Base-by-base conservation (phyloP, 2,888 invertebrate species). In the Leistus spinibarbis region DNA sequence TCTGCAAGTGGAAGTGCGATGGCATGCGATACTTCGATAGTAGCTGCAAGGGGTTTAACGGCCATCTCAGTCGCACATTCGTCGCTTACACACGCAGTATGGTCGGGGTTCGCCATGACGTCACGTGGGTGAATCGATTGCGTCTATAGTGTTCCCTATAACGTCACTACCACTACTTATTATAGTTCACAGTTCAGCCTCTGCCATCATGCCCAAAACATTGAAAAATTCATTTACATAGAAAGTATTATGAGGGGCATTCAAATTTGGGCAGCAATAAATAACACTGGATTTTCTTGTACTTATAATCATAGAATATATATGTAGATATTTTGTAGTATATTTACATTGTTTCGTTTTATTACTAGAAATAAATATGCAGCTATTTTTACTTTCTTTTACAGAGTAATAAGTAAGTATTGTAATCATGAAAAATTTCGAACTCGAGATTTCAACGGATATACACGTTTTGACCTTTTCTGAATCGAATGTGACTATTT, bases 111-210 rank as follows among this genome's bases (percentile, higher is more conserved):
- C 76, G 73, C 68, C 54, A 76, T 80, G 80, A 81, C 81, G 81
- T 80, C 81, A 81, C 78, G 78, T 78, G 40, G 79, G 79, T 78
- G 78, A 78, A 81, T 81, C 81, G 81, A 81, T 81, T 72, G 65
- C 72, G 60, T 60, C 13, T 60, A 13, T 40, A 40, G 40, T 40
- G 40, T 13, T 10, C 40, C 1, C 40, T 40, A 13, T 40, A 40
- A 40, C 40, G 40, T 40, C 40, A 40, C 40, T 40, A 40, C 40
- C 13, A 40, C 5, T 40, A 7, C 40, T 13, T 40, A 40, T 40
- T 40, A 40, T 40, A n/a, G n/a, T n/a, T n/a, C 13, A 40, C 13
- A 40, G 40, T 40, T 40, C 5, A 40, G 40, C 40, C 5, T 40
- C 5, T 10, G 40, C 40, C 5, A 40, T 40, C 13, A 40, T 40